A percentile compares a stretch with the other conserved stretches of the same genome.
phyloP scores from a whole-genome alignment of 2,113 vertebrate genomes.

The Phylloscopus trochiloides region DNA sequence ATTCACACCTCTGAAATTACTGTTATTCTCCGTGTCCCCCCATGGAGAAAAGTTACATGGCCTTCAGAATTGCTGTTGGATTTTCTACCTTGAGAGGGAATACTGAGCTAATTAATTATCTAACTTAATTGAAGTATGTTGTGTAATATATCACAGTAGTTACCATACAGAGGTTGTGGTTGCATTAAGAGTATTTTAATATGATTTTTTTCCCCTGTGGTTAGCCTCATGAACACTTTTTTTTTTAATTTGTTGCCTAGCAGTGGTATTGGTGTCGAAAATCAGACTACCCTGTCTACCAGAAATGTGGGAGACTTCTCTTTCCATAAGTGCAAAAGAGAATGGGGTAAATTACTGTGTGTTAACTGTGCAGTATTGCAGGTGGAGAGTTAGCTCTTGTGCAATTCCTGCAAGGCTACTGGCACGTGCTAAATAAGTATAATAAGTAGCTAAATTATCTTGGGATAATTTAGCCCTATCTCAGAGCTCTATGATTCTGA shows the following conservation, averaged over 20 bases:
- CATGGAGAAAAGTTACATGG: background rate
- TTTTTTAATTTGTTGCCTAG: background rate
- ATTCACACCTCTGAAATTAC: background rate
- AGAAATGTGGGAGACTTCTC: background rate
- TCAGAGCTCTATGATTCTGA: background rate
- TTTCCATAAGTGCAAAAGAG: background rate
- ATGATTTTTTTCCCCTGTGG: background rate
- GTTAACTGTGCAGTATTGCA: background rate
- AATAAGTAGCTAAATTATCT: background rate
- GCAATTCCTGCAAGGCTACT: background rate
- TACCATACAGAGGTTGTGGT: background rate
- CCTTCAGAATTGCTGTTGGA: background rate
- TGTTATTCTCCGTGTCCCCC: background rate
- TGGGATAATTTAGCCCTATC: background rate
- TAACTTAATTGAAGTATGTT: background rate
- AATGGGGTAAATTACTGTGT: background rate
- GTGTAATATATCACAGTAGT: background rate
- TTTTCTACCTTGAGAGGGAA: background rate
- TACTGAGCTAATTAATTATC: background rate
- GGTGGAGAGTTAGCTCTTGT: background rate
- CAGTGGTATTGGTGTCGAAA: background rate
- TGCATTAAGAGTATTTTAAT: background rate
- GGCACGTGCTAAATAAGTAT: background rate
- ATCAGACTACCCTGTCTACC: background rate
- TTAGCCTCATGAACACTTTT: background rate